Percentiles rank a stretch among this genome's conserved stretches.
Conservation (phyloP, 1,140 invertebrate genomes). For the Drosophila asahinai region DNA sequence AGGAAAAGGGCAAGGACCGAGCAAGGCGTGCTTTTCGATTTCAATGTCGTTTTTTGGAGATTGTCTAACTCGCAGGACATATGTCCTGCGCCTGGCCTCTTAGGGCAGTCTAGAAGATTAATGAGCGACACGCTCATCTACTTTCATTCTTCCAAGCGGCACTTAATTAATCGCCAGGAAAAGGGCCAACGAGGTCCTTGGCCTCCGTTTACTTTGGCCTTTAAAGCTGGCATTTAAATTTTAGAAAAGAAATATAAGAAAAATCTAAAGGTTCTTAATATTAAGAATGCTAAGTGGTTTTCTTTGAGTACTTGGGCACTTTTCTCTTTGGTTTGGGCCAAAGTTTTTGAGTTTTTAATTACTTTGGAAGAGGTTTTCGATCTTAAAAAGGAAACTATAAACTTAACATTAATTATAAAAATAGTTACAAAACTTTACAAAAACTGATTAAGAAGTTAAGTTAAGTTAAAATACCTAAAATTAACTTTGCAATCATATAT, state of each 20-base stretch:
- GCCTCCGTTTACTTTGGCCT: neutral
- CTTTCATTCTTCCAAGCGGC: conserved; percentile 65
- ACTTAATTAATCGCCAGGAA: conserved; percentile 66
- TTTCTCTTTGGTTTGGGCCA: neutral
- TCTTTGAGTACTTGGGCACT: neutral
- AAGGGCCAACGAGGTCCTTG: conserved; percentile 17
- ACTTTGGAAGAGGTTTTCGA: neutral
- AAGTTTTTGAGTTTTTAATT: conserved; percentile 5
- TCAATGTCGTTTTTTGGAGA: conserved; percentile 45
- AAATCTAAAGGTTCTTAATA: neutral
- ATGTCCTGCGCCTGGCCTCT: conserved; percentile 43
- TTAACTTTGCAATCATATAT: no score
- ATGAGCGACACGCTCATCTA: conserved; percentile 76
- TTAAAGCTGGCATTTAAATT: conserved; percentile 9
- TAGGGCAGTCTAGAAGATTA: conserved; percentile 62
- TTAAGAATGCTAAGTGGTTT: neutral
- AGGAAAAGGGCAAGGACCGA: no score
- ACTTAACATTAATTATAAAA: neutral
- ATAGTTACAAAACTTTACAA: neutral
- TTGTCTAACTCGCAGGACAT: conserved; percentile 40
- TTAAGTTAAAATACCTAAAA: neutral
- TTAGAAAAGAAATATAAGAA: neutral
- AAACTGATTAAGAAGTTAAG: neutral
- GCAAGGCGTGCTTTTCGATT: conserved; percentile 23
- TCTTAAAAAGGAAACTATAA: neutral